Conservation (phyloP, 2,888 invertebrate species). For the Schizotus pectinicornis region DNA sequence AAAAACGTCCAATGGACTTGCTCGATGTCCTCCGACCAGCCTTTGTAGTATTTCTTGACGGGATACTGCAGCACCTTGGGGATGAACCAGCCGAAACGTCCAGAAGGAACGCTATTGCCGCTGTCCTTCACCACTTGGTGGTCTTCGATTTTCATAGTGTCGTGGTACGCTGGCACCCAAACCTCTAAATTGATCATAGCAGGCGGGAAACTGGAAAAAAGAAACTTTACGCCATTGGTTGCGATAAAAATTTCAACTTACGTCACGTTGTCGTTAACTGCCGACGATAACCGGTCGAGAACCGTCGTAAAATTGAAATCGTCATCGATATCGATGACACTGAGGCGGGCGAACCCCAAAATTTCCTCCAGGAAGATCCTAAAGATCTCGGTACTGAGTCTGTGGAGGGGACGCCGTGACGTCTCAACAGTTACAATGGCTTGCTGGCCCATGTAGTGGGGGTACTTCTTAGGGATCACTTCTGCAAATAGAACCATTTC, state of each 20-base stretch:
- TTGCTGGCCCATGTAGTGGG: conserved; percentile 54
- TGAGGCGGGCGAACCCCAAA: conserved; percentile 58
- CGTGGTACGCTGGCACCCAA: conserved; percentile 70
- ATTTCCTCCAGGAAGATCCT: conserved; percentile 63
- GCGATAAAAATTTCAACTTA: conserved; percentile 6
- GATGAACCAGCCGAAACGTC: conserved; percentile 71
- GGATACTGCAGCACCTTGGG: conserved; percentile 57
- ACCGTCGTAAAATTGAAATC: conserved; percentile 54
- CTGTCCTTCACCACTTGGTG: conserved; percentile 59
- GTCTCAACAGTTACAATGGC: conserved; percentile 62
- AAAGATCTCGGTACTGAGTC: conserved; percentile 64
- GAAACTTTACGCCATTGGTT: neutral
- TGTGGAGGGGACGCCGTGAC: conserved; percentile 63
- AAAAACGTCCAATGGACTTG: conserved; percentile 64
- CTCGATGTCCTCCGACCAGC: conserved; percentile 43
- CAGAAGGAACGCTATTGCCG: conserved; percentile 63
- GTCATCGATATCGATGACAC: conserved; percentile 57
- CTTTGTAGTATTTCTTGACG: conserved; percentile 43
- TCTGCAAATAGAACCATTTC: conserved; percentile 48
- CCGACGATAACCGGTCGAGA: conserved; percentile 50
- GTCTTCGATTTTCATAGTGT: conserved; percentile 58
- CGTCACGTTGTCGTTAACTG: conserved; percentile 23
- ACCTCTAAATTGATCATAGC: conserved; percentile 73
- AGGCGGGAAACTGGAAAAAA: conserved; percentile 54
- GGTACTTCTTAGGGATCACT: conserved; percentile 59